Conservation (phyloP, 2,113 vertebrate species). For the Sula dactylatra region DNA sequence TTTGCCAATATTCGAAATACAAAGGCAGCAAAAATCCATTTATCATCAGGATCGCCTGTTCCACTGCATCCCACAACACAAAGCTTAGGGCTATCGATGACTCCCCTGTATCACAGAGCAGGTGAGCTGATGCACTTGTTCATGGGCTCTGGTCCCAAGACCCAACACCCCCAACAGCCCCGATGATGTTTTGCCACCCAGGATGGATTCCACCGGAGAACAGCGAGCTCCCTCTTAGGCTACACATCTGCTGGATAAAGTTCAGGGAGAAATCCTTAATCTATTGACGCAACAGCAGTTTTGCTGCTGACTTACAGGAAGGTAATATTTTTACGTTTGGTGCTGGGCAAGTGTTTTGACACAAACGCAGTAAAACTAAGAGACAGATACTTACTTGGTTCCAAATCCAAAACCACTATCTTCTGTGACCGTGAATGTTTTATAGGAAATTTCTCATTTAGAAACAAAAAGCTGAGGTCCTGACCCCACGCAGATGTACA, state of each 20-base stretch:
- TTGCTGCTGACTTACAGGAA: neutral
- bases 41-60: neutral
- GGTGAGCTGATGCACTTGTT: neutral
- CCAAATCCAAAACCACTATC: neutral
- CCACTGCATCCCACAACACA: neutral
- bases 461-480: neutral
- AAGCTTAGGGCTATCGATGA: rapidly evolving
- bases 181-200: neutral
- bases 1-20: neutral
- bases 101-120: neutral
- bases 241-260: neutral
- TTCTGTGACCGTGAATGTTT: neutral
- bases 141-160: neutral
- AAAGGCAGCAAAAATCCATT: neutral
- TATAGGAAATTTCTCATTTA: neutral
- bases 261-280: neutral
- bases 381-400: neutral
- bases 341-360: neutral
- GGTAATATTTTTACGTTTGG: neutral
- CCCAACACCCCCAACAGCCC: neutral
- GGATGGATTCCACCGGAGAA: neutral
- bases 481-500: neutral
- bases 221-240: neutral
- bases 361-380: neutral
- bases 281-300: neutral